Conservation (phyloP, 2,113 vertebrate species). For the Galbula dea region DNA sequence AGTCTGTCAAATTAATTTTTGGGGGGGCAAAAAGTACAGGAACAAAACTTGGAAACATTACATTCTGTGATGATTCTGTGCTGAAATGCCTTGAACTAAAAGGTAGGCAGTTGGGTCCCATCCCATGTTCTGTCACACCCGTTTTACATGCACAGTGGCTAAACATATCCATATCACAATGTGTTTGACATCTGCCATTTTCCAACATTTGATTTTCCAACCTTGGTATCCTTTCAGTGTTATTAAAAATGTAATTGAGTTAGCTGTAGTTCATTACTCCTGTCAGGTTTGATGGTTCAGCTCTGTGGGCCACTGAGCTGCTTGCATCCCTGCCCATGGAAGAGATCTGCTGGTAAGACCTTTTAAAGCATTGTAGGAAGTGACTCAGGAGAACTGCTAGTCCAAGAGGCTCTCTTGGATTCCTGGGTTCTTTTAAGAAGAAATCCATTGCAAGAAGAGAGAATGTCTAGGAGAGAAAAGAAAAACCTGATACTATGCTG, state of each 20-base stretch:
- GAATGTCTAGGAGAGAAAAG: neutral
- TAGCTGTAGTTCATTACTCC: neutral
- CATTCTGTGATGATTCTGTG: neutral
- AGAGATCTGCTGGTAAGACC: slow-evolving; percentile 6
- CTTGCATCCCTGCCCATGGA: neutral
- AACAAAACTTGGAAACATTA: neutral
- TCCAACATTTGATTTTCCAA: neutral
- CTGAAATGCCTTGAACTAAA: neutral
- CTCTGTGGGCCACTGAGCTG: neutral
- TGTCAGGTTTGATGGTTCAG: neutral
- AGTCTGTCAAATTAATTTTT: neutral
- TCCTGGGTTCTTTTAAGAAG: slow-evolving; percentile 54
- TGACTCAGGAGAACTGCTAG: slow-evolving; percentile 46
- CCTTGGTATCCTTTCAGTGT: neutral
- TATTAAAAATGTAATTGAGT: neutral
- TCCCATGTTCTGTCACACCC: neutral
- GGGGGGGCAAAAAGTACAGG: neutral
- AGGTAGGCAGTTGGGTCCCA: neutral
- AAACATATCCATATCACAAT: neutral
- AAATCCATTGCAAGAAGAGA: slow-evolving; percentile 11
- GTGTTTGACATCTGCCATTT: neutral
- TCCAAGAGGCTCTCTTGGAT: neutral
- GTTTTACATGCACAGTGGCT: neutral
- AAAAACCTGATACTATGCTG: neutral
- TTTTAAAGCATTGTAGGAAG: slow-evolving; percentile 30